Evolutionary conservation across 2,888 invertebrate species (phyloP).

Genomic region (Operophtera brumata): DNA sequence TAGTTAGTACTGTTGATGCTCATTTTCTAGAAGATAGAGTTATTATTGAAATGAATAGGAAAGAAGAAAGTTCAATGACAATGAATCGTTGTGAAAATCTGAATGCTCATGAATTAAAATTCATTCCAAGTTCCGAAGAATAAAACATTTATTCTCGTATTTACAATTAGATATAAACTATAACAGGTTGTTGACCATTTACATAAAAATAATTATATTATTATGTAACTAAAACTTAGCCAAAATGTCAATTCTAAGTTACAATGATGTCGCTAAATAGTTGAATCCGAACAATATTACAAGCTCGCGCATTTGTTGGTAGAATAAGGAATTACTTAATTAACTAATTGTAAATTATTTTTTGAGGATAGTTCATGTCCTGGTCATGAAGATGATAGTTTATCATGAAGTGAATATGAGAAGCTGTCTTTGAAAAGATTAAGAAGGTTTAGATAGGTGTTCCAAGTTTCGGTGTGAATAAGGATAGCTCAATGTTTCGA

Average conservation of each 20-base stretch:
- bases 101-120: background rate
- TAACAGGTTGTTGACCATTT: no score
- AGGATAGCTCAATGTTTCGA: slow-evolving; percentile 53
- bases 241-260: slow-evolving; percentile 27
- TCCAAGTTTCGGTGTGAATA: slow-evolving; percentile 18
- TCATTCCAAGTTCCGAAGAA: background rate
- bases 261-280: slow-evolving; percentile 3
- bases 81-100: background rate
- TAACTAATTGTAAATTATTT: slow-evolving; percentile 8
- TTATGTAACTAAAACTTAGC: slow-evolving; percentile 2
- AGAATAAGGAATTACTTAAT: slow-evolving; percentile 7
- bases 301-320: slow-evolving; percentile 17
- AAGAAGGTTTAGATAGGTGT: slow-evolving; percentile 25
- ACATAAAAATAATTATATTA: no score
- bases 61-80: slow-evolving; percentile 4
- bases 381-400: background rate
- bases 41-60: slow-evolving; percentile 29
- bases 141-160: background rate
- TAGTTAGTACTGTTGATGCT: slow-evolving; percentile 34
- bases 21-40: slow-evolving; percentile 37
- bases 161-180: background rate
- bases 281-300: background rate
- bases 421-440: background rate
- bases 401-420: slow-evolving; percentile 5
- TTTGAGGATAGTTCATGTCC: background rate